Percentiles rank a stretch among this genome's conserved stretches.
Conservation (phyloP, 2,888 invertebrate species). For the Tenthredo mesomela region DNA sequence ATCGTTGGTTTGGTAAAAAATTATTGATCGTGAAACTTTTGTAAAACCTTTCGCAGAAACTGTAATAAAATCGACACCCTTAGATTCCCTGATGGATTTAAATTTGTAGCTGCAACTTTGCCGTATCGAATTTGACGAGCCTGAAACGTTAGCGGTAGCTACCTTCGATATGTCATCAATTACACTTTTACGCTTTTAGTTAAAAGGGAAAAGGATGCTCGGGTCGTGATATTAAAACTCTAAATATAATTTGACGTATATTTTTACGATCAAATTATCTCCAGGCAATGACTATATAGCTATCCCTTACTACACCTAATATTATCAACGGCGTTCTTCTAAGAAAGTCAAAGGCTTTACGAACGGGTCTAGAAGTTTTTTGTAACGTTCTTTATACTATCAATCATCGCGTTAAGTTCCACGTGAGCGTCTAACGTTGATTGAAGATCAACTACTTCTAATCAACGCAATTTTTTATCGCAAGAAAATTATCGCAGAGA, state of each 20-base stretch:
- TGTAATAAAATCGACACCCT: not conserved
- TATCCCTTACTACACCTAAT: not conserved
- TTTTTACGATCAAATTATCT: not conserved
- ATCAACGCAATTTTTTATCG: not conserved
- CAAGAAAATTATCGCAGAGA: constrained; percentile 11
- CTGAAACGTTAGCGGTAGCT: constrained; percentile 80
- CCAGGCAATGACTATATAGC: not conserved
- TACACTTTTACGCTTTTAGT: not conserved
- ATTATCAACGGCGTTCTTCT: not conserved
- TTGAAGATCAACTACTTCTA: not conserved
- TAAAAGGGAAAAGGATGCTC: not conserved
- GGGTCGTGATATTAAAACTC: not conserved
- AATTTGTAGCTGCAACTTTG: constrained; percentile 79
- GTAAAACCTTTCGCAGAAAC: not conserved
- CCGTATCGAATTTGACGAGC: constrained; percentile 81
- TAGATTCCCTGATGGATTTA: constrained; percentile 74
- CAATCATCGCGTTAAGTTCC: not conserved
- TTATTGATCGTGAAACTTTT: not conserved
- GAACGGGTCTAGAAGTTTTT: not conserved
- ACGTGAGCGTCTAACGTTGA: not conserved
- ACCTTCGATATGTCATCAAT: not conserved
- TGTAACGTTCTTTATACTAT: not conserved
- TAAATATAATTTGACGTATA: not conserved
- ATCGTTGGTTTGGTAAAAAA: not conserved
- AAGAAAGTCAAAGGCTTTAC: not conserved